phyloP scores from a whole-genome alignment of 2,888 invertebrate species.

The Heliconius sara region DNA sequence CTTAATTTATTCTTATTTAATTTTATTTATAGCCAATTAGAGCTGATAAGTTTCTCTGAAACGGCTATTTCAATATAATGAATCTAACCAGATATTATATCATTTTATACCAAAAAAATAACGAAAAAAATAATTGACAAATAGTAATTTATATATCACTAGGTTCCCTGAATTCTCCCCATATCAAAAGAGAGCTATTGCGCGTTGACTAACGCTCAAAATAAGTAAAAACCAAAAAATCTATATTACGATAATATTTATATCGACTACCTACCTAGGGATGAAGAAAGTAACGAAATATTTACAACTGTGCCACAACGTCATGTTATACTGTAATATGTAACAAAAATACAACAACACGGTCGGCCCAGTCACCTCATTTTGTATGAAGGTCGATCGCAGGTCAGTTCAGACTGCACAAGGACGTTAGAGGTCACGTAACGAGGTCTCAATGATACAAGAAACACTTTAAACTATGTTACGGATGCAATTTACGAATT shows the following conservation, averaged over 20 bases:
- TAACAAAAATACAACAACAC: neutral
- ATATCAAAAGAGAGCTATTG: no score
- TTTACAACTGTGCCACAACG: neutral
- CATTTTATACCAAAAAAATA: no score
- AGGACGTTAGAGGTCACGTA: conserved; percentile 24
- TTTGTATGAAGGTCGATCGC: conserved; percentile 1
- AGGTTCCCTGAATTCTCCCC: no score
- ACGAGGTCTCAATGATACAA: neutral
- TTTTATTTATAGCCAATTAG: neutral
- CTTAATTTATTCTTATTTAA: no score
- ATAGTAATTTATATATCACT: no score
- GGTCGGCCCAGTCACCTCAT: conserved; percentile 8
- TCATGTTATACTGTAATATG: neutral
- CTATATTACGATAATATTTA: no score
- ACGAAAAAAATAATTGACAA: no score
- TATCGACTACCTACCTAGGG: neutral
- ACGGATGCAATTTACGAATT: neutral
- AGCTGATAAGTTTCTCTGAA: neutral
- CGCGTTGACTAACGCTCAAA: no score
- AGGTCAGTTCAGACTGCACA: conserved; percentile 6
- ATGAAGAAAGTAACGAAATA: neutral
- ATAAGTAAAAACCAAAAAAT: no score
- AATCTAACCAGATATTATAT: no score
- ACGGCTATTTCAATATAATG: no score
- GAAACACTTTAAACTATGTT: neutral